These are phyloP conservation scores for Anhinga rufa DNA, from an alignment of 2,113 vertebrate genomes.

Conservation along the genomic window DNA sequence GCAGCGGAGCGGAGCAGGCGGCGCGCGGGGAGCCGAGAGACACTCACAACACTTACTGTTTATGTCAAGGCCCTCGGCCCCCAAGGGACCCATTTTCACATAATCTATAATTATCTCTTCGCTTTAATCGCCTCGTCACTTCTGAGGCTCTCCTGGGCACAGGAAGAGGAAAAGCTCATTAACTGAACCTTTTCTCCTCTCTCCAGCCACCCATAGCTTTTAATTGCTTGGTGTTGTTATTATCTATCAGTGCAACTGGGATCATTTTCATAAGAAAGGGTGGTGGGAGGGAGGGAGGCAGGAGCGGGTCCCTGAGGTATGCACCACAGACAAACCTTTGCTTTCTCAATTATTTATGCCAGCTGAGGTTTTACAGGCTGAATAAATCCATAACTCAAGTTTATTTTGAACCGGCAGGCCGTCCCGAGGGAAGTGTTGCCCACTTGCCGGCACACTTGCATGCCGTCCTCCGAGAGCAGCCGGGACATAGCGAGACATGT, in stretches of 20 bases:
- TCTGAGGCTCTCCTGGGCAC: constrained; percentile 77
- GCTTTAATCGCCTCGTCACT: constrained; percentile 83
- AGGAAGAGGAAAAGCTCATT: constrained; percentile 92
- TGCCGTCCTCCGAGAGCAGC: constrained; percentile 50
- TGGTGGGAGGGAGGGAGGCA: constrained; percentile 65
- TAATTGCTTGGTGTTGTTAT: constrained; percentile 93
- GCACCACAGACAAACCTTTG: constrained; percentile 77
- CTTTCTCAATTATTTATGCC: constrained; percentile 86
- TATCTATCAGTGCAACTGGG: constrained; percentile 85
- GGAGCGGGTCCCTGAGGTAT: constrained; percentile 74
- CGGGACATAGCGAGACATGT: constrained; percentile 68
- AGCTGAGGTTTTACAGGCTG: constrained; percentile 84
- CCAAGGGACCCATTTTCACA: constrained; percentile 80
- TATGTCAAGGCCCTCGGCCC: constrained; percentile 69
- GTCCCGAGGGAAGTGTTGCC: constrained; percentile 64
- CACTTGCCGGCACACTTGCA: constrained; percentile 66
- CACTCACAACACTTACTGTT: constrained; percentile 63
- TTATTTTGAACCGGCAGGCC: constrained; percentile 71
- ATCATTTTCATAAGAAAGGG: constrained; percentile 86
- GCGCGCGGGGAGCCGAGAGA: constrained; percentile 41
- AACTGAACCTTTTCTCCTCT: constrained; percentile 91
- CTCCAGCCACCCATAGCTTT: constrained; percentile 85
- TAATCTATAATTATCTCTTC: constrained; percentile 87
- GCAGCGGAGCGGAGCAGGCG: constrained; percentile 30
- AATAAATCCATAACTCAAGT: constrained; percentile 86